phyloP scores from a whole-genome alignment of 2,113 vertebrate species.

The Muscicapa adusta region DNA sequence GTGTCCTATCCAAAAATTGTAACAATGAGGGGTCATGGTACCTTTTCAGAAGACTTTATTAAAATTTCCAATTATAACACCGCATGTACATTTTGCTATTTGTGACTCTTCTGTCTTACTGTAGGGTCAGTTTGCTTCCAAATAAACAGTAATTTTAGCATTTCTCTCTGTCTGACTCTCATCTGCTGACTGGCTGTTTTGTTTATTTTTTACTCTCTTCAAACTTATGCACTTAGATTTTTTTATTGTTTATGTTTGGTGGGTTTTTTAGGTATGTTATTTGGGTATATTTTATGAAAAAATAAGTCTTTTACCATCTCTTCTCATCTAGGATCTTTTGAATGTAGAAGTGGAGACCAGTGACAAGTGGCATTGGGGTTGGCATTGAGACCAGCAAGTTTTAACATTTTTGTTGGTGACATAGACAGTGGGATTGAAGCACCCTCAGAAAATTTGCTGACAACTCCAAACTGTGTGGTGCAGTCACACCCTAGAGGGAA shows the following conservation, averaged over 20 bases:
- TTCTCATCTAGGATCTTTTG: not conserved
- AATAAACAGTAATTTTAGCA: not conserved
- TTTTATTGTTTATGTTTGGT: not conserved
- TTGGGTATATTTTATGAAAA: not conserved
- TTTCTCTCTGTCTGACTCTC: not conserved
- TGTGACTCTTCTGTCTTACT: not conserved
- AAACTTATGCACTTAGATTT: not conserved
- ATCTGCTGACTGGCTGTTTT: not conserved
- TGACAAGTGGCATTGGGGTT: not conserved
- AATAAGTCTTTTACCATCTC: not conserved
- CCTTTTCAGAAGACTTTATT: not conserved
- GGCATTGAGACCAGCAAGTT: not conserved
- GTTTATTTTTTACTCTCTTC: not conserved
- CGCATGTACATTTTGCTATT: rapidly evolving
- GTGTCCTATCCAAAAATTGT: not conserved
- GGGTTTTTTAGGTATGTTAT: not conserved
- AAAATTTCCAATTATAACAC: not conserved
- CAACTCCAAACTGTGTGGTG: not conserved
- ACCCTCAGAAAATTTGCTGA: not conserved
- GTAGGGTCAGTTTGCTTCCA: not conserved
- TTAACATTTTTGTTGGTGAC: not conserved
- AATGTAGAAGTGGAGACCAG: not conserved
- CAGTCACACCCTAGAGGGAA: not conserved
- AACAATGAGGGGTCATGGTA: not conserved
- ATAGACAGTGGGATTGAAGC: no score